phyloP scores from a whole-genome alignment of 2,113 vertebrate species.

The Catharus fuscescens region DNA sequence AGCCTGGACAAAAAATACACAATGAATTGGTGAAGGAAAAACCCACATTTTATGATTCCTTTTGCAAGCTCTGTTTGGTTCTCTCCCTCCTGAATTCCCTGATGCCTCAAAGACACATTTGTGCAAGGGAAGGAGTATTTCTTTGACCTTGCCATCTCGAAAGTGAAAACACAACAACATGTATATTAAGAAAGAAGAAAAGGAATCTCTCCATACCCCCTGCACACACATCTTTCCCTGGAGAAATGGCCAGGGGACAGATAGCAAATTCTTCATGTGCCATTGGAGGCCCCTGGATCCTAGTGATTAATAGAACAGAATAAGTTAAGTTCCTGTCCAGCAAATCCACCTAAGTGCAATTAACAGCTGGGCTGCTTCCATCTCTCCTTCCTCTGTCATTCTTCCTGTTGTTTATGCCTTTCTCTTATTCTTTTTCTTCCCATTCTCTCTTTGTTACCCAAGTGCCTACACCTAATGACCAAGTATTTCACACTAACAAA shows the following conservation, averaged over 20 bases:
- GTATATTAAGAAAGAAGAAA: slow-evolving; percentile 58
- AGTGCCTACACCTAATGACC: not conserved
- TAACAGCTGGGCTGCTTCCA: slow-evolving; percentile 10
- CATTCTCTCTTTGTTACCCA: not conserved
- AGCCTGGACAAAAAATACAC: not conserved
- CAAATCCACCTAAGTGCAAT: slow-evolving; percentile 16
- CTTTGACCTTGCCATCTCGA: slow-evolving; percentile 52
- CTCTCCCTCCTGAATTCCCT: not conserved
- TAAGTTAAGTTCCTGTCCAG: not conserved
- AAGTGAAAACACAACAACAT: slow-evolving; percentile 47
- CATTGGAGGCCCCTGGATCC: not conserved
- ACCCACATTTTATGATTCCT: not conserved
- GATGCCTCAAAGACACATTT: slow-evolving; percentile 41
- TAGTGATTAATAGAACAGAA: slow-evolving; percentile 35
- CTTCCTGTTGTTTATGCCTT: not conserved
- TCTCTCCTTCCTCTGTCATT: not conserved
- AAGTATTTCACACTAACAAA: not conserved
- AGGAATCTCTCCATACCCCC: slow-evolving; percentile 8
- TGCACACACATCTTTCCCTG: slow-evolving; percentile 7
- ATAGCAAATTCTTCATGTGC: slow-evolving; percentile 33
- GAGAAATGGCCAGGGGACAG: slow-evolving; percentile 40
- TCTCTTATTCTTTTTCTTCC: not conserved
- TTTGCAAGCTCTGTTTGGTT: not conserved
- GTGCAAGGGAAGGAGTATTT: slow-evolving; percentile 56
- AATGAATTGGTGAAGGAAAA: not conserved